A percentile compares a stretch with the other conserved stretches of the same genome.
phyloP scores from a whole-genome alignment of 2,113 vertebrate genomes.

The Paedocypris sp. region DNA sequence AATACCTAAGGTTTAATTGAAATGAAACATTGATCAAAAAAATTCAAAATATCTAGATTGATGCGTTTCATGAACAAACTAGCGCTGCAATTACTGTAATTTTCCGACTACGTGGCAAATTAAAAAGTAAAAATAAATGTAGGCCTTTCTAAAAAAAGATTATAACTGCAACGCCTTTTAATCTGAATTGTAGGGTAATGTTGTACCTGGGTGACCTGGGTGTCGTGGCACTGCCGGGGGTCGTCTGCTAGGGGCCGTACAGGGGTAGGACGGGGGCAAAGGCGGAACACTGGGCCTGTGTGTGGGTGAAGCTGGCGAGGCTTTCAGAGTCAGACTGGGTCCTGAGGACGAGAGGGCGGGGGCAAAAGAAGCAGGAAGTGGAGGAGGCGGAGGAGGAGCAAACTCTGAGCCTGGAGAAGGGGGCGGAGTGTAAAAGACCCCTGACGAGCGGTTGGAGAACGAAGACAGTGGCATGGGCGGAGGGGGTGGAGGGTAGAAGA shows the following conservation, averaged over 20 bases:
- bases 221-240: conserved; percentile 57
- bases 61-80: no score
- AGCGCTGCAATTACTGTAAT: no score
- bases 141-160: neutral
- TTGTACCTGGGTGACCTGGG: conserved; percentile 45
- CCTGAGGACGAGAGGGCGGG: conserved; percentile 42
- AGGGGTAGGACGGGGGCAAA: conserved; percentile 61
- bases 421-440: conserved; percentile 43
- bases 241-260: conserved; percentile 54
- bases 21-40: no score
- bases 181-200: no score
- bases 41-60: no score
- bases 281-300: conserved; percentile 54
- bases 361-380: conserved; percentile 44
- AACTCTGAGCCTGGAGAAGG: conserved; percentile 23
- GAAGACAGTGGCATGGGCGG: conserved; percentile 25
- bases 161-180: neutral
- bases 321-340: conserved; percentile 58
- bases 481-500: conserved; percentile 40
- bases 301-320: conserved; percentile 50
- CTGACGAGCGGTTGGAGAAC: conserved; percentile 44
- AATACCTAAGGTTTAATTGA: no score
- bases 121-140: no score
- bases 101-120: no score
- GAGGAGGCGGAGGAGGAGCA: conserved; percentile 45